Base-by-base conservation (phyloP, 2,113 vertebrate species). In the Helogale parvula region DNA sequence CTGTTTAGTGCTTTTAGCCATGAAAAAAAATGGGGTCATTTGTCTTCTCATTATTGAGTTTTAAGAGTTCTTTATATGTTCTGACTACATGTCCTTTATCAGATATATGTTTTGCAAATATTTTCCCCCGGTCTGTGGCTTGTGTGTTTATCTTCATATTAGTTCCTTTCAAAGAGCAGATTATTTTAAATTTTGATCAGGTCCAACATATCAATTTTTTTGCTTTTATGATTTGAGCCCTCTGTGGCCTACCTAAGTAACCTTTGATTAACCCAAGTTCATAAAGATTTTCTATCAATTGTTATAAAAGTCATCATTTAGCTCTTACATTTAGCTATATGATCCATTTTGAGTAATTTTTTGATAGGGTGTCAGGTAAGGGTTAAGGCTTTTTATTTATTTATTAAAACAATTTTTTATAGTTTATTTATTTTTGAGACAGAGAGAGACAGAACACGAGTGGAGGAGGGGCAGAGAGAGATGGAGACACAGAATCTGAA, bases 21-120 rank as follows among this genome's bases (percentile, higher is more conserved):
- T 77, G 93, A n/a, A 19, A 81, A 95, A 95, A 96, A 82, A 77
- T 85, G 60, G 79, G 83, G 31, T 80, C 47, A 71, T 97, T 93
- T 96, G 50, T 89, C 71, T 88, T 95, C 41, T 90, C 83, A 76
- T 88, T 92, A 76, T 71, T 95, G 88, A 83, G 79, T 87, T 92
- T 96, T 93, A 69, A 92, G 83, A 95, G 52, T 95, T 97, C 74
- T 97, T 96, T 95, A 92, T 87, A 69, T 95, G 96, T 91, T 98
- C 50, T 68, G 50, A 91, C 68, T 94, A 97, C 38, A 86, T 25
- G 71, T 82, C 57, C 90, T 60, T 93, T 96, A 85, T 96, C 83
- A 89, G 79, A 89, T 85, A 57, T 68, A 52, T 4, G 14, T 92
- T 89, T 95, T 94, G 68, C 31, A 92, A 95, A 90, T 93, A 90